Evolutionary conservation across 1,140 invertebrate genomes (phyloP), one percentile per base, ranked within the genome.

Genomic region (Fopius arisanus): DNA sequence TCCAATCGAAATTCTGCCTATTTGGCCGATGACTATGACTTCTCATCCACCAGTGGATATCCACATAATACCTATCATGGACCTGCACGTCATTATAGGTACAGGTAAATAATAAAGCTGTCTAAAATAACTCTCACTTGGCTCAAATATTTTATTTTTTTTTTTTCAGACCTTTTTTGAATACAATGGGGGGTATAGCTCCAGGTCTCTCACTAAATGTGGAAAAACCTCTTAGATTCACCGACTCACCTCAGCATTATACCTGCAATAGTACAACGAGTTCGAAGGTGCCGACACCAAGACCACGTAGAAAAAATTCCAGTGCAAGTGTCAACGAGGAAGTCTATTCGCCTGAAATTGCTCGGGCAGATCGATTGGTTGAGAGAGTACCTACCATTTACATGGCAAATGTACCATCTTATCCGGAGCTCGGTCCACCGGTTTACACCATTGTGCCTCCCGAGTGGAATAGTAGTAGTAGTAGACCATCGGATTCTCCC

Each of bases 51-150:
- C 43, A 85, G 85, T 69, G 90, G 91, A 43, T 95, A 94, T 87
- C 91, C 91, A 66, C 95, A 96, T 83, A 95, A 96, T 84, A 97
- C 96, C 1, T 97, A 97, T 87, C 96, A 97, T 87, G 96, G 96
- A 6, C 94, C 94, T 14, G 92, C 92, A 6, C 89, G 92, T 74
- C 94, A 96, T 81, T 91, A 93, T 73, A 90, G 96, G 75, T 93
- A 93, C n/a, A 19, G n/a, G 7, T n/a, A 48, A 6, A 37, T 37
- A 37, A 37, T 37, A 12, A 37, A 4, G 33, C 33, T 37, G 33
- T n/a, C n/a, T n/a, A n/a, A n/a, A n/a, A n/a, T n/a, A n/a, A n/a
- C n/a, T n/a, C n/a, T n/a, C n/a, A n/a, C n/a, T n/a, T n/a, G n/a
- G n/a, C n/a, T n/a, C n/a, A n/a, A n/a, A n/a, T n/a, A n/a, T 29